Base-by-base conservation (phyloP, 1,140 invertebrate genomes). In the Drosophila pachea region DNA sequence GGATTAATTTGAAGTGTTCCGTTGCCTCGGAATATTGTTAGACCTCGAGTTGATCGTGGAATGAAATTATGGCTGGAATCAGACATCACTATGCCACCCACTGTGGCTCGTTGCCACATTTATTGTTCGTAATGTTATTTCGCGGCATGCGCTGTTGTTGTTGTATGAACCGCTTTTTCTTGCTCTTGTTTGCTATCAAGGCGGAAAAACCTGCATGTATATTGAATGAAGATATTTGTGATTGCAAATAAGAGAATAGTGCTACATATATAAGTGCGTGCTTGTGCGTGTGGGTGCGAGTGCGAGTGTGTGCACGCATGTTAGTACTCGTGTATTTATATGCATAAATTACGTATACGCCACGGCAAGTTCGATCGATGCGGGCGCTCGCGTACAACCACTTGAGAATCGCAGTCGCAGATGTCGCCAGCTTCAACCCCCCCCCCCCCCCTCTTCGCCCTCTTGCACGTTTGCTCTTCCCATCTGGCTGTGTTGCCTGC, bases 291-390 rank as follows among this genome's bases (percentile, higher is more conserved):
- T 67, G 47, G 58, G 33, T 33, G 31, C 56, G 49, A 45, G 54
- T 72, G 63, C 22, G 22, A 22, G 22, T 35, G 40, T 58, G 59
- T 49, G 45, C 58, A 55, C 52, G 67, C 45, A 56, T 42, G 54
- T 56, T 55, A 32, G 52, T 47, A 55, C 43, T 62, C 35, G 32
- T 64, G 61, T 65, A 40, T 66, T 62, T 50, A 64, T 67, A 61
- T 78, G 81, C 68, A 79, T 79, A 83, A 53, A 86, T 84, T 84
- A 84, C 63, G 76, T 73, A 86, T 86, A 76, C 81, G 81, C 69
- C 55, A 54, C 50, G 53, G 49, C 45, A 79, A 74, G 73, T 79
- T 84, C 81, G 68, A 86, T 83, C 73, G 75, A 68, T 65, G 73
- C 55, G 58, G 54, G 54, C 53, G 48, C 22, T 50, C 43, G 59